Evolutionary conservation across 1,140 invertebrate genomes (phyloP).

Genomic region (Muscidifurax raptorellus): DNA sequence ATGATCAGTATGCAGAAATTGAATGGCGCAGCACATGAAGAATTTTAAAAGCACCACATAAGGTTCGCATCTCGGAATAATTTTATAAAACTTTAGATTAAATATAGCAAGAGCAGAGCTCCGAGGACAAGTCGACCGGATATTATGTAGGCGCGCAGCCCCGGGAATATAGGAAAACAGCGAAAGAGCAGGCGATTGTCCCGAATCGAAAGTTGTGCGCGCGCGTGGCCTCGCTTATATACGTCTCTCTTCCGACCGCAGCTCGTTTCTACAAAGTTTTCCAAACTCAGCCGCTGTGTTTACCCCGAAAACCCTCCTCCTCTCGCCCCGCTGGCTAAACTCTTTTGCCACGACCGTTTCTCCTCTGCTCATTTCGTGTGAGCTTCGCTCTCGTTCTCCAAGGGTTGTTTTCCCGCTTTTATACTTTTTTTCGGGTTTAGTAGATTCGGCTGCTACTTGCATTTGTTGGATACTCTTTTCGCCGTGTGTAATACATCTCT

Average conservation of each 20-base stretch:
- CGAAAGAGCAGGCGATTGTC: conserved; percentile 5
- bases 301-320: not conserved
- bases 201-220: conserved; percentile 13
- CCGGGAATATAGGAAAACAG: not conserved
- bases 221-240: not conserved
- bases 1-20: too few relatives aligned
- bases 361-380: not conserved
- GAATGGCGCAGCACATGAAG: too few relatives aligned
- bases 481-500: not conserved
- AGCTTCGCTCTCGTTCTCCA: not conserved
- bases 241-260: not conserved
- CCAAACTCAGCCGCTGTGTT: conserved; percentile 6
- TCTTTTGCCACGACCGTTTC: not conserved
- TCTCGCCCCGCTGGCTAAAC: not conserved
- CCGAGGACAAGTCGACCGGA: not conserved
- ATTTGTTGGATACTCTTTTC: not conserved
- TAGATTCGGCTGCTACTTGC: not conserved
- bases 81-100: conserved; percentile 4
- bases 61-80: not conserved
- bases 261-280: conserved; percentile 3
- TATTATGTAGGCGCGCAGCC: not conserved
- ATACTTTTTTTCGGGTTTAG: not conserved
- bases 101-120: not conserved
- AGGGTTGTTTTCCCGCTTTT: not conserved
- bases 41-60: too few relatives aligned